Conservation (phyloP, 2,888 invertebrate species). For the Biston stratarius region DNA sequence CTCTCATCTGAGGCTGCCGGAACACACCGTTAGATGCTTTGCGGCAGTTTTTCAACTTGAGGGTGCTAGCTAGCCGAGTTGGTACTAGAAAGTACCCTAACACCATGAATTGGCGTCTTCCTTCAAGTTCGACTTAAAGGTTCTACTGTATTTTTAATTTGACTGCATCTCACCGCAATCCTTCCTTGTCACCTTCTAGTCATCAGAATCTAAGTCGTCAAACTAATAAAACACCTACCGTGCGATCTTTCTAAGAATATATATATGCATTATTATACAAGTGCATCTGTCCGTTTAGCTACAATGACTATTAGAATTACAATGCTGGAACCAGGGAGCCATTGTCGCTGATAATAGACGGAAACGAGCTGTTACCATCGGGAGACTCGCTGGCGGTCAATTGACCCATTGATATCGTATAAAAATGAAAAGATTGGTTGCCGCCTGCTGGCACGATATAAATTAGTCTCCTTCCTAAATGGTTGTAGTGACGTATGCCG, state of each 20-base stretch:
- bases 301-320: conserved; percentile 16
- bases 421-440: conserved; percentile 24
- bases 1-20: no score
- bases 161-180: no score
- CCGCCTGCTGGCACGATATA: conserved; percentile 3
- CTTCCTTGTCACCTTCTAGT: no score
- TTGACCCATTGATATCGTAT: conserved; percentile 35
- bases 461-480: neutral
- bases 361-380: conserved; percentile 25
- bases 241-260: neutral
- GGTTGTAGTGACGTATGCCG: neutral
- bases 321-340: conserved; percentile 1
- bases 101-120: no score
- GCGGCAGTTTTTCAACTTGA: no score
- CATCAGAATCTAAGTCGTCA: no score
- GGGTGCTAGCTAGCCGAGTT: no score
- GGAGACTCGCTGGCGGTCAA: conserved; percentile 21
- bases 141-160: no score
- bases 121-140: no score
- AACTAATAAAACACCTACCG: no score
- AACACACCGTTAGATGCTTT: no score
- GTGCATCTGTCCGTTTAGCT: conserved; percentile 1
- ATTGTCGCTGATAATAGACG: conserved; percentile 22
- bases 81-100: no score
- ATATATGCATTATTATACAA: neutral